phyloP scores from a whole-genome alignment of 2,113 vertebrate genomes.

The Fukomys damarensis region DNA sequence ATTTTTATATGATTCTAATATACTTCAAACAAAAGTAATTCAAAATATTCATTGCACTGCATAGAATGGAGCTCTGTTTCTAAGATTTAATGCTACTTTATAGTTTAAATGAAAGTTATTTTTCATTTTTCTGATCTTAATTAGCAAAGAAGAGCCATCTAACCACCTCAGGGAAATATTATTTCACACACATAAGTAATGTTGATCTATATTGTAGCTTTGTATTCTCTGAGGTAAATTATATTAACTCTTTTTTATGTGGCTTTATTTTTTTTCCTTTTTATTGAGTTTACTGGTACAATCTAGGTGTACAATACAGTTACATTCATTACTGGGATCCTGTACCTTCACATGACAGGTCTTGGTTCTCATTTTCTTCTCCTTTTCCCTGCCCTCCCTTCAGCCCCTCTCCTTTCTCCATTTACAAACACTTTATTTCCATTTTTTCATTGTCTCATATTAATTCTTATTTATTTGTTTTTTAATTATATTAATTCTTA shows the following conservation, averaged over 20 bases:
- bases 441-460: too few relatives aligned
- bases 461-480: too few relatives aligned
- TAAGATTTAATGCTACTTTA: neutral
- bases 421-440: too few relatives aligned
- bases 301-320: too few relatives aligned
- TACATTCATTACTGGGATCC: too few relatives aligned
- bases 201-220: neutral
- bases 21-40: neutral
- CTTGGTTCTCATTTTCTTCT: too few relatives aligned
- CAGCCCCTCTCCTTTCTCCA: too few relatives aligned
- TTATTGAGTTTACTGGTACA: too few relatives aligned
- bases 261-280: too few relatives aligned
- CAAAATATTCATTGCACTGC: neutral
- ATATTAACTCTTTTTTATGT: neutral
- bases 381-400: too few relatives aligned
- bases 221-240: neutral
- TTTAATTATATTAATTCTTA: neutral
- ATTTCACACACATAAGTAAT: neutral
- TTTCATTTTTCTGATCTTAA: constrained; percentile 27
- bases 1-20: neutral
- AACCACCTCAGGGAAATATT: neutral
- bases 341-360: too few relatives aligned
- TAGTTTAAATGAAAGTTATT: neutral
- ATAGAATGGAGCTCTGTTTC: neutral
- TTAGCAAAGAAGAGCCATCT: neutral